Conservation (phyloP, 2,113 vertebrate genomes). For the Sylvia atricapilla region DNA sequence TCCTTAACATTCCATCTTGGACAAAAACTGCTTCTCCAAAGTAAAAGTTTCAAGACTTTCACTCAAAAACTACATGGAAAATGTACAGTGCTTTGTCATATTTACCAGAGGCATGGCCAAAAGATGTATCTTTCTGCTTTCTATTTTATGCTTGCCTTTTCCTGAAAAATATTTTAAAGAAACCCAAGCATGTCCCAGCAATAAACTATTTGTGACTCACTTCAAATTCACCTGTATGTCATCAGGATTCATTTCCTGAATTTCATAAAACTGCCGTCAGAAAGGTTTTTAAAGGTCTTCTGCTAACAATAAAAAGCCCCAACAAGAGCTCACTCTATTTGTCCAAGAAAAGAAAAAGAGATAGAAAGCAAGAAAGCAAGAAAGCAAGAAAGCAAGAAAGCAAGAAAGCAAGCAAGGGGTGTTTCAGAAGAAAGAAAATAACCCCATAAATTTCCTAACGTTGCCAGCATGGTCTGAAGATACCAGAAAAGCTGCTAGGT, state of each 20-base stretch:
- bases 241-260: neutral
- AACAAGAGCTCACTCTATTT: neutral
- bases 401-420: neutral
- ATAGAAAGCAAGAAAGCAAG: no score
- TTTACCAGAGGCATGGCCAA: neutral
- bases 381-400: no score
- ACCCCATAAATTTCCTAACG: neutral
- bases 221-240: neutral
- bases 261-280: neutral
- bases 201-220: neutral
- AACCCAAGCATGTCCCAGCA: neutral
- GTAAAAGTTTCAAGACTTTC: neutral
- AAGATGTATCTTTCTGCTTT: neutral
- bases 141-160: neutral
- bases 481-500: neutral
- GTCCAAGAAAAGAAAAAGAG: neutral
- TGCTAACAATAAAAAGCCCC: neutral
- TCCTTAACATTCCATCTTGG: neutral
- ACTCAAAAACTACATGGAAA: neutral
- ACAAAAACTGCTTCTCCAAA: neutral
- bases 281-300: neutral
- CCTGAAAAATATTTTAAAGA: neutral
- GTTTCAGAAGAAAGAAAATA: neutral
- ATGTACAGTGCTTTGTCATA: neutral
- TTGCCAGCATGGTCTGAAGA: neutral